Base-by-base conservation (phyloP, 2,888 invertebrate genomes). In the Ditylenchus weischeri region DNA sequence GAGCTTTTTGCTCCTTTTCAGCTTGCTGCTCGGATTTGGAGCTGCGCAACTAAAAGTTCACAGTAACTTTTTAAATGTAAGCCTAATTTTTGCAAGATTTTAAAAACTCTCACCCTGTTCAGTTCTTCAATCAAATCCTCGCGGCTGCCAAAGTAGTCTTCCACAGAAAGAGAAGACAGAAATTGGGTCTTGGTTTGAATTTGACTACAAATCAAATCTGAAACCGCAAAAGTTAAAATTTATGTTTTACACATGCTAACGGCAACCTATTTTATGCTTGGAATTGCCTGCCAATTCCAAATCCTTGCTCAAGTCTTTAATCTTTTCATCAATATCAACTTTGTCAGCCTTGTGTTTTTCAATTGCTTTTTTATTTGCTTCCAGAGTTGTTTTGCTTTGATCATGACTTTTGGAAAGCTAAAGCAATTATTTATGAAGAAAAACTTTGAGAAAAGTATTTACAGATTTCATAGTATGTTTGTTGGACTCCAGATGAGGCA, bases 401-500 rank as follows among this genome's bases (percentile, higher is more conserved):
- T 59, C 59, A n/a, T 59, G 11, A 36, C 15, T 38, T 43, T 29
- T 11, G 11, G 19, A 11, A 1, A 59, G n/a, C 59, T 59, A 7
- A 59, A 59, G 36, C 38, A 19, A 43, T 2, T 43, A 8, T 43
- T 10, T 10, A 6, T 13, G 15, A 43, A 43, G 15, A 43, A 43
- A 15, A 43, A 43, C 43, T 2, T 8, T 15, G 23, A 48, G 11
- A n/a, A 48, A 66, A 18, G 35, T 38, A 69, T 68, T 23, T 66
- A 57, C n/a, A 59, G 57, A 19, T 54, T 47, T 48, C 47, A 58
- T 15, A 13, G 43, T 43, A 15, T 35, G 57, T n/a, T 70, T 50
- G n/a, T 76, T 72, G 18, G 71, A 66, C 15, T 69, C 36, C 38
- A 77, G 47, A 50, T 68, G 71, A 3, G 67, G 62, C 29, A 75